phyloP scores from a whole-genome alignment of 2,113 vertebrate genomes.

The Seriola dumerili region DNA sequence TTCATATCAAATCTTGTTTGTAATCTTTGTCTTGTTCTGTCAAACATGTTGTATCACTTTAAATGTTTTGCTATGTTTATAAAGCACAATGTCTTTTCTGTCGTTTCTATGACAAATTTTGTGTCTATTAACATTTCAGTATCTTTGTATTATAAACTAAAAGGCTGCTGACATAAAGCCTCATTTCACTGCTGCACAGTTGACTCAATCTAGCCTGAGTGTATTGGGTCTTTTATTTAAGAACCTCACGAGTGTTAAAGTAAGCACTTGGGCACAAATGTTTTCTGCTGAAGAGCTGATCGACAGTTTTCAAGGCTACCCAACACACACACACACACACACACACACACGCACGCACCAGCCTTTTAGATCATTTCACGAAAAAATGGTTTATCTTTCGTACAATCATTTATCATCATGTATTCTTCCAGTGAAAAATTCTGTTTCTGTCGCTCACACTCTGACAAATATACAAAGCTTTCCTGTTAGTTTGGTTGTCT shows the following conservation, averaged over 20 bases:
- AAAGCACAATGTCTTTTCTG: background rate
- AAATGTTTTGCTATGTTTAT: background rate
- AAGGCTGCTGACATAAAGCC: constrained; percentile 10
- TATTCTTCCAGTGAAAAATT: constrained; percentile 59
- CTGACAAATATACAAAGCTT: constrained; percentile 70
- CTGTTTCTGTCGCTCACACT: constrained; percentile 43
- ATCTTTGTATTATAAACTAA: constrained; percentile 3
- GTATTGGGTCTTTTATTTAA: constrained; percentile 23
- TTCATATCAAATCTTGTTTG: background rate
- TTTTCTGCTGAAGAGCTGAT: constrained; percentile 3
- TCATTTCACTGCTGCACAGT: background rate
- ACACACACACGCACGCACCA: background rate
- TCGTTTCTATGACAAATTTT: background rate
- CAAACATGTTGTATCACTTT: background rate
- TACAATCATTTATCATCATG: constrained; percentile 60
- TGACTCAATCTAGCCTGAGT: constrained; percentile 13
- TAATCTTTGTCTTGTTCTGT: background rate
- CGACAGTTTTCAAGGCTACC: constrained; percentile 11
- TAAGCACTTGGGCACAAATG: constrained; percentile 36
- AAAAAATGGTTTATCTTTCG: constrained; percentile 58
- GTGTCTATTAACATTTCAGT: background rate
- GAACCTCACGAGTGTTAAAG: constrained; percentile 27
- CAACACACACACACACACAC: too few relatives aligned
- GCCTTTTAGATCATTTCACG: constrained; percentile 41
- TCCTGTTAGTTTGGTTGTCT: constrained; percentile 64